Base-by-base conservation (phyloP, 2,888 invertebrate genomes). In the Alcis repandata region DNA sequence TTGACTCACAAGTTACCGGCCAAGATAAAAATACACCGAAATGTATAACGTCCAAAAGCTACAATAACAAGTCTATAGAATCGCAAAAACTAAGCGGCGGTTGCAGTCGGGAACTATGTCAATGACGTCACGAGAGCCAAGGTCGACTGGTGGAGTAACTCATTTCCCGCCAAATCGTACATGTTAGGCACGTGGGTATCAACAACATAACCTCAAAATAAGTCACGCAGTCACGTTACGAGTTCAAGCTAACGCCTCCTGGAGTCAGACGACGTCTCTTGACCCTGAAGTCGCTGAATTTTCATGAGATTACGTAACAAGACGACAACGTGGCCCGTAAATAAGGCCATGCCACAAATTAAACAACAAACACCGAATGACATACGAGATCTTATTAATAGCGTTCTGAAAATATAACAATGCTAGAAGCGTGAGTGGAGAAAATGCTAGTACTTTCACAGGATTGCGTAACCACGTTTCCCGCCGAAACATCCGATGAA, bases 51-150 rank as follows among this genome's bases (percentile, higher is more conserved):
- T 15, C 43, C 17, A 38, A 51, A 60, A 46, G 17, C 51, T 15
- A 51, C 65, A 68, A 72, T 76, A 61, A 73, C 80, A 81, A 82
- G 77, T 81, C 80, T 79, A 79, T 76, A 75, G 85, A 83, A 80
- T 83, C 79, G 77, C 77, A 86, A 88, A 88, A 89, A 86, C 82
- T 76, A 56, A 75, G 79, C 75, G 83, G 84, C 83, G 78, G 80
- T 82, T 88, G 86, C 88, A 88, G 85, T 78, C 86, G 83, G 89
- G 91, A 90, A 92, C 88, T 90, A 91, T 90, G 91, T 89, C 90
- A 90, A 79, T 92, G 91, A 91, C 91, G 92, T 91, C 87, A 89
- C 75, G 83, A 74, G 77, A 71, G 69, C 82, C 92, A 93, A 92
- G 92, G 92, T 82, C 92, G 88, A 84, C 90, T 77, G 86, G 88